Base-by-base conservation (phyloP, 2,888 invertebrate species). In the Stomorhina lunata region DNA sequence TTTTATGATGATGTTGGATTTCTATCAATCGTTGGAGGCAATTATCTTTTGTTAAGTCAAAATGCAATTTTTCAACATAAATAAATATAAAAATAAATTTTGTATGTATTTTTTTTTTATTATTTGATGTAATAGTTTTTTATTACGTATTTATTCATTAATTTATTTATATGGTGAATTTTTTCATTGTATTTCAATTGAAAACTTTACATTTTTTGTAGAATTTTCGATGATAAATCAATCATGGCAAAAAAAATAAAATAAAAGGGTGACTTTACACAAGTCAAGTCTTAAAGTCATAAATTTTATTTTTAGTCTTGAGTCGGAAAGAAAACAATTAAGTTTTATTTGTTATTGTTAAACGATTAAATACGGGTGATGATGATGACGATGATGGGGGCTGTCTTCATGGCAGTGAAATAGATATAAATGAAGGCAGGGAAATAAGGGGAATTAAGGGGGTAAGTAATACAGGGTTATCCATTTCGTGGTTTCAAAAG, bases 181-280 rank as follows among this genome's bases (percentile, higher is more conserved):
- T 15, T 1, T 1, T 22, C 22, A n/a, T 65, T 75, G 29, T 68
- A 34, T 57, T 72, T 72, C 50, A 76, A 76, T 68, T 76, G 20
- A 34, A 53, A 53, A n/a, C 27, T 25, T 53, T n/a, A 10, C 20
- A 12, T 59, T 22, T 53, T 48, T 15, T 66, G 1, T 45, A 48
- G 66, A 76, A 76, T 57, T 48, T 37, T 27, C 37, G 37, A 48
- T 50, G 40, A 76, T 76, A 48, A 66, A 75, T 75, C 65, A 75
- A 68, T 76, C 55, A 75, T 55, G 55, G 17, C 66, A n/a, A 20
- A 37, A 22, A 2, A 7, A 32, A n/a, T n/a, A n/a, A n/a, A n/a
- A n/a, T n/a, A 32, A 73, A 55, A 25, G 25, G 25, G 63, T 20
- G n/a, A 29, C 4, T 61, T 20, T 40, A 2, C 22, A 7, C 4